phyloP scores from a whole-genome alignment of 2,888 invertebrate species.

The Volucella bombylans region DNA sequence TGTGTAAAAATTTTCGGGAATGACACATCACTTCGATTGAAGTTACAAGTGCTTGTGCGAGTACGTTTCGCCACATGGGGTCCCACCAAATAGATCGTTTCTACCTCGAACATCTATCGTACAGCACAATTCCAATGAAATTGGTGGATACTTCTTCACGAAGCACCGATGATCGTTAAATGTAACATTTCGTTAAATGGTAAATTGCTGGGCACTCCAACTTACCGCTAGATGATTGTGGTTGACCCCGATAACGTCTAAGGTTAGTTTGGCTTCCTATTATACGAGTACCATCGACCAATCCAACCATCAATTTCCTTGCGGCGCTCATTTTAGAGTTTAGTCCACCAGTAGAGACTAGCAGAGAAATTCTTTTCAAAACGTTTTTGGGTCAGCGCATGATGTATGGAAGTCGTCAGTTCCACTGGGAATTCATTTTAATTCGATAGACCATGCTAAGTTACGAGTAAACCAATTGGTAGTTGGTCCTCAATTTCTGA shows the following conservation, averaged over 20 bases:
- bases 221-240: conserved; percentile 64
- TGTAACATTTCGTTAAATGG: conserved; percentile 66
- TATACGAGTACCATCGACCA: conserved; percentile 36
- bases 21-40: conserved; percentile 44
- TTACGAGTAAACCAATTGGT: conserved; percentile 41
- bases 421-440: conserved; percentile 55
- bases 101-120: conserved; percentile 15
- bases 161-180: conserved; percentile 43
- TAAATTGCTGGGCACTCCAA: conserved; percentile 65
- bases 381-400: conserved; percentile 65
- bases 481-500: conserved; percentile 22
- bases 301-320: conserved; percentile 44
- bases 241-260: conserved; percentile 67
- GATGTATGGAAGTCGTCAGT: conserved; percentile 51
- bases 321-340: conserved; percentile 3
- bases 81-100: conserved; percentile 6
- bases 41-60: background rate
- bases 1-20: conserved; percentile 27
- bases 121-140: background rate
- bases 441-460: background rate
- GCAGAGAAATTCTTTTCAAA: conserved; percentile 38
- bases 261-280: conserved; percentile 69
- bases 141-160: conserved; percentile 12
- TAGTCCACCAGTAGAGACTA: background rate
- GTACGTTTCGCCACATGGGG: conserved; percentile 28